phyloP scores from a whole-genome alignment of 2,888 invertebrate species.

The Drosophila lutescens region DNA sequence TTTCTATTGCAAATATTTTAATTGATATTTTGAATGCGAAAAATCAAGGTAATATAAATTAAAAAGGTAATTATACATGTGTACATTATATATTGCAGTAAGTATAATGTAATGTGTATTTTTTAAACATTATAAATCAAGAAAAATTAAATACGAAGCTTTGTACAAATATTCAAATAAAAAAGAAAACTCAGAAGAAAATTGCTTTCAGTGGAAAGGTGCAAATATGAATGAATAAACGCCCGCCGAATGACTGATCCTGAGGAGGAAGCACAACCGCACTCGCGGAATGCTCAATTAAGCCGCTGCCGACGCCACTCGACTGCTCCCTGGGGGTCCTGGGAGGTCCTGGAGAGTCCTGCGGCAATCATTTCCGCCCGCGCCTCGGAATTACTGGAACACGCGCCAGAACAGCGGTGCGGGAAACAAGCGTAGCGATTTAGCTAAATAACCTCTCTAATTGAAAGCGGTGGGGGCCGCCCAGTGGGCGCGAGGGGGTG shows the following conservation, averaged over 20 bases:
- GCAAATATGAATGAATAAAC: slow-evolving; percentile 34
- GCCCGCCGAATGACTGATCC: slow-evolving; percentile 17
- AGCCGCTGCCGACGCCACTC: slow-evolving; percentile 46
- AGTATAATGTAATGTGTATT: no score
- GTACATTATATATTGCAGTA: no score
- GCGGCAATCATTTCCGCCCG: slow-evolving; percentile 70
- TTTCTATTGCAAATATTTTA: no score
- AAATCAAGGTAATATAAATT: no score
- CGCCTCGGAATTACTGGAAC: slow-evolving; percentile 60
- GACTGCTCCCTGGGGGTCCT: slow-evolving; percentile 32
- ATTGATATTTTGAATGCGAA: no score
- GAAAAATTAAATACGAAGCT: background rate
- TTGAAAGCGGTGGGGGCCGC: slow-evolving; percentile 63
- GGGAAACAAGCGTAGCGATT: slow-evolving; percentile 71
- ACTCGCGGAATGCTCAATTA: slow-evolving; percentile 59
- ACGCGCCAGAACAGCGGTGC: slow-evolving; percentile 3
- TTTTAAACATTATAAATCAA: background rate
- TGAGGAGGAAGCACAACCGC: slow-evolving; percentile 15
- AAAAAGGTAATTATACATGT: no score
- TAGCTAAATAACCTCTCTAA: slow-evolving; percentile 78
- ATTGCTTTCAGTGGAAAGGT: slow-evolving; percentile 24
- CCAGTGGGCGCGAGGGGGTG: background rate
- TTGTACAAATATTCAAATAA: background rate
- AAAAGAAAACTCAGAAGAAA: background rate
- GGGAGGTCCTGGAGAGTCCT: slow-evolving; percentile 21